These are phyloP conservation scores for Drosophila rubida DNA, from an alignment of 2,888 invertebrate genomes.

Conservation along the genomic window DNA sequence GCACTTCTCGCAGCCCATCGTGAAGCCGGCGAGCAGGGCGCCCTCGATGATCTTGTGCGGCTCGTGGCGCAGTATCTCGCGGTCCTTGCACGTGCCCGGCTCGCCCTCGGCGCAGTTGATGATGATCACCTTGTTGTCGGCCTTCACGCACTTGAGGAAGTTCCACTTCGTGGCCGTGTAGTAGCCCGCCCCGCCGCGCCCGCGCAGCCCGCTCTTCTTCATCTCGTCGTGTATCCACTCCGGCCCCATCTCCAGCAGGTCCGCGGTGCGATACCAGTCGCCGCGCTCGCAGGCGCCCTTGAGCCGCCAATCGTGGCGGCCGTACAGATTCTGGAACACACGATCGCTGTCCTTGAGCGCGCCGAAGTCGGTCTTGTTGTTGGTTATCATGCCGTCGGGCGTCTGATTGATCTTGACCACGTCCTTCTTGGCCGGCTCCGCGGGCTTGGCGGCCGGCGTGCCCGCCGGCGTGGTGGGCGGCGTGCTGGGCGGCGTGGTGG, in stretches of 20 bases:
- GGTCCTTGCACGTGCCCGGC: conserved; percentile 99
- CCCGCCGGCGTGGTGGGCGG: no score
- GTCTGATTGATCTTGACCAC: conserved; percentile 24
- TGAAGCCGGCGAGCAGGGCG: conserved; percentile 95
- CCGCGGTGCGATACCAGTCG: conserved; percentile 99
- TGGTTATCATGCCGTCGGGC: conserved; percentile 86
- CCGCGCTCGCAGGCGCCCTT: conserved; percentile 95
- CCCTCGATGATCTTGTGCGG: conserved; percentile 98
- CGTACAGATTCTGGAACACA: conserved; percentile 98
- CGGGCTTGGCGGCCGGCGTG: not conserved
- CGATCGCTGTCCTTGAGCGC: conserved; percentile 95
- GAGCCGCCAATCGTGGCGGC: conserved; percentile 97
- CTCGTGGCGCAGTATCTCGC: conserved; percentile 99
- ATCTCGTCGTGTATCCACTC: conserved; percentile 99
- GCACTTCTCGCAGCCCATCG: conserved; percentile 97
- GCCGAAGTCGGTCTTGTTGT: conserved; percentile 88
- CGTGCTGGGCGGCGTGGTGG: no score
- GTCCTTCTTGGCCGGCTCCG: not conserved
- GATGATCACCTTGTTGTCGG: conserved; percentile 91
- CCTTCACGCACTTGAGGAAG: conserved; percentile 86
- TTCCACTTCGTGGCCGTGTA: conserved; percentile 93
- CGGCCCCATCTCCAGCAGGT: conserved; percentile 95
- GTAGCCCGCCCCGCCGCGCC: conserved; percentile 98
- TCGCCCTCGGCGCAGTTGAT: conserved; percentile 97
- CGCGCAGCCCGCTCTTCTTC: conserved; percentile 96